Conservation (phyloP, 2,797 vertebrate species). For the Enteromius fasciolatus region DNA sequence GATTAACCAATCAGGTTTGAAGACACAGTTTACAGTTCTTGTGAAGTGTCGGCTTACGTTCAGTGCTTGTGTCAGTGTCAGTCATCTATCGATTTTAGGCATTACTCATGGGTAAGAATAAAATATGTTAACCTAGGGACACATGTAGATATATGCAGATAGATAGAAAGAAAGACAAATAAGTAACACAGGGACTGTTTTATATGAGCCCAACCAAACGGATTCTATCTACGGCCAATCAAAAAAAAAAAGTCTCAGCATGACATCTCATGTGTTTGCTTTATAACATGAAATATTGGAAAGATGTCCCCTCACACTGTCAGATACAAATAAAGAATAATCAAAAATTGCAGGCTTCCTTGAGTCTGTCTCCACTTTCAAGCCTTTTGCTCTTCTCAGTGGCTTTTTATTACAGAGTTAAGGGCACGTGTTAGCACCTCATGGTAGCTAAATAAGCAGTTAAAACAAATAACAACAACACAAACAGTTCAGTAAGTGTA, state of each 20-base stretch:
- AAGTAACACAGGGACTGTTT: not conserved
- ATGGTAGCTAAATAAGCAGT: not conserved
- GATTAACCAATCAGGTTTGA: no score
- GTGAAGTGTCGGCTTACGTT: no score
- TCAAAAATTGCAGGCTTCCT: not conserved
- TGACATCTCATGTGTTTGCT: not conserved
- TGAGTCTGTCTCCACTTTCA: not conserved
- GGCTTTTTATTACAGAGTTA: not conserved
- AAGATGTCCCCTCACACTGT: not conserved
- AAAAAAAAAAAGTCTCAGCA: not conserved
- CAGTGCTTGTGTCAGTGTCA: no score
- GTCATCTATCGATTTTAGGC: no score
- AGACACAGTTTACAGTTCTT: no score
- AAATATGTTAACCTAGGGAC: no score
- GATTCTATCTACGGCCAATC: not conserved
- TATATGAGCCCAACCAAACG: not conserved
- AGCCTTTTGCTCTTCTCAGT: not conserved
- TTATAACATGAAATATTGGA: not conserved
- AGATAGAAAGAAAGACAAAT: not conserved
- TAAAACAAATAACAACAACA: not conserved
- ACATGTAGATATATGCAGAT: not conserved
- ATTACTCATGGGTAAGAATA: no score
- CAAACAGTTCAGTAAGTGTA: not conserved
- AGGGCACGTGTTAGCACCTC: not conserved
- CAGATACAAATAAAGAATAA: not conserved